These are phyloP conservation scores for Euplexia lucipara DNA, from an alignment of 2,888 invertebrate species.

Conservation along the genomic window DNA sequence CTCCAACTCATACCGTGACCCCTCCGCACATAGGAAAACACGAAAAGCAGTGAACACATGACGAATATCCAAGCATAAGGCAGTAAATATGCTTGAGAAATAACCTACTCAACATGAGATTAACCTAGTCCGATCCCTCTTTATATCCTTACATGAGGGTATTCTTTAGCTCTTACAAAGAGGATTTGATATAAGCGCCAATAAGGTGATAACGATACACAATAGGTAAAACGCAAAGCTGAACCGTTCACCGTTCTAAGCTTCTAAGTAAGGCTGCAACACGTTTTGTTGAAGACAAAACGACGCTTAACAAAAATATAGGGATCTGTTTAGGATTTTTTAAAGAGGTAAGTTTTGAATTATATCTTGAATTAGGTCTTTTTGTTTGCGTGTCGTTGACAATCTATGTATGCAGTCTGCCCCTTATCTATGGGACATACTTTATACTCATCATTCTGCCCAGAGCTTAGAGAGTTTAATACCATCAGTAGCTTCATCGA, in stretches of 20 bases:
- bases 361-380: too few species aligned
- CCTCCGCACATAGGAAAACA: too few species aligned
- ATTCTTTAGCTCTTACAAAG: conserved; percentile 15
- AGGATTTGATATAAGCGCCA: conserved; percentile 30
- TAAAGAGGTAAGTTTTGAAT: not conserved
- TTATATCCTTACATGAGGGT: not conserved
- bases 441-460: too few species aligned
- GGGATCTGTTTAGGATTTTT: not conserved
- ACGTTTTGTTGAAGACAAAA: conserved; percentile 5
- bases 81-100: too few species aligned
- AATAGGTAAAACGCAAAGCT: not conserved
- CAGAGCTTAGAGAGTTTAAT: too few species aligned
- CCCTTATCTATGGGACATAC: too few species aligned
- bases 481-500: too few species aligned
- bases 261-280: not conserved
- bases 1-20: too few species aligned
- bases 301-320: not conserved
- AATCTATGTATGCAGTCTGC: too few species aligned
- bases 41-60: too few species aligned
- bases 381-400: too few species aligned
- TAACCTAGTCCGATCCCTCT: not conserved
- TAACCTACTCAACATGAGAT: conserved; percentile 5
- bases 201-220: conserved; percentile 3
- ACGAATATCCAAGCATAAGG: too few species aligned
- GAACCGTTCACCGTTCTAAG: conserved; percentile 9